Evolutionary conservation across 2,888 invertebrate species (phyloP), one percentile per base, ranked within the genome.

Genomic region (Leptarthrus brevirostris): DNA sequence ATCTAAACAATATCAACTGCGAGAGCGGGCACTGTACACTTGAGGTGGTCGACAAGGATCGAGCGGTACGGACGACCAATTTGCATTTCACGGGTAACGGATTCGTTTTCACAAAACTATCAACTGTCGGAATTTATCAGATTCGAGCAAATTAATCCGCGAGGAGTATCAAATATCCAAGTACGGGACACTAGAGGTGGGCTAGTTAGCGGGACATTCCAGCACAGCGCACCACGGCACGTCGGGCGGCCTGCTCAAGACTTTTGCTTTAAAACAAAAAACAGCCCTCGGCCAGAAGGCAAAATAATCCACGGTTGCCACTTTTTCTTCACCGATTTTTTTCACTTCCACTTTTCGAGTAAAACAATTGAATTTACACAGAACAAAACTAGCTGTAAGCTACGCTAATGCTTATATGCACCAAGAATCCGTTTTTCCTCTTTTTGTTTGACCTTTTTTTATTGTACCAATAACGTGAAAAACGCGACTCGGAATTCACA

Each of bases 121-220:
- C 16, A 40, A 40, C 30, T 30, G 30, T 30, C 30, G 30, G 12
- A 40, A 40, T 30, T 30, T 30, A 30, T 30, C 30, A 30, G 24
- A 5, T 18, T 36, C 58, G 18, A 12, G 12, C 18, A 56, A 56
- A 56, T 56, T 56, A 26, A 18, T 30, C 58, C 58, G 1, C 18
- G 14, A 58, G 58, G 18, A 58, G 20, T 58, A 56, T 58, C 36
- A 58, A 36, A 36, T 36, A 58, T 58, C 58, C 58, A 40, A 49
- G 18, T 36, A 30, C 30, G 2, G 20, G 36, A 30, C 56, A 30
- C 56, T 30, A 26, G 30, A 22, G 56, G 2, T 26, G 14, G 22
- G 14, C 26, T 6, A 8, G 53, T 18, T 18, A 53, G 10, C 53
- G 53, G 26, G 56, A 56, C 56, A 56, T 56, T 56, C 56, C 56